Evolutionary conservation across 1,140 invertebrate genomes (phyloP).

Genomic region (Rhyzopertha dominica): DNA sequence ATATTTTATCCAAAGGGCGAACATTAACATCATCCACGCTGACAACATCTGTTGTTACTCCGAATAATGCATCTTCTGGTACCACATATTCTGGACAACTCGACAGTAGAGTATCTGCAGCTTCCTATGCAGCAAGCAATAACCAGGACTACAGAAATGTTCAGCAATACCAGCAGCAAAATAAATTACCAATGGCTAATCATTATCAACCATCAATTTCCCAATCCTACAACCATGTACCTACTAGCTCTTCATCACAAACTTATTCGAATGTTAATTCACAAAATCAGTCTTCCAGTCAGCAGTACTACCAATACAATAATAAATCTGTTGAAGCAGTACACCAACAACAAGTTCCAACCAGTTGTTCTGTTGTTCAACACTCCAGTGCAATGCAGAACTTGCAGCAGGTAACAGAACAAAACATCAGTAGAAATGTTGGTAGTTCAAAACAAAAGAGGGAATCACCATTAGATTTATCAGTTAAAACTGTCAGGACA

Average conservation of each 20-base stretch:
- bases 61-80: background rate
- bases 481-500: constrained; percentile 79
- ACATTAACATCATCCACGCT: constrained; percentile 17
- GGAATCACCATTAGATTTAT: constrained; percentile 76
- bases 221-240: too few relatives aligned
- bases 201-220: too few relatives aligned
- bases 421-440: too few relatives aligned
- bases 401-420: too few relatives aligned
- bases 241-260: too few relatives aligned
- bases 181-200: too few relatives aligned
- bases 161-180: constrained; percentile 15
- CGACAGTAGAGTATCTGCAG: background rate
- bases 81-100: background rate
- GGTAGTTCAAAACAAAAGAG: constrained; percentile 55
- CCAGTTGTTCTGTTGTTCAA: too few relatives aligned
- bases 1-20: constrained; percentile 14
- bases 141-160: constrained; percentile 10
- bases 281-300: too few relatives aligned
- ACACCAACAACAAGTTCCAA: constrained; percentile 5
- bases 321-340: too few relatives aligned
- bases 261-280: too few relatives aligned
- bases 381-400: too few relatives aligned
- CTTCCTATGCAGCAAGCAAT: constrained; percentile 13
- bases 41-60: constrained; percentile 17
- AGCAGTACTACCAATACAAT: too few relatives aligned